Conservation (phyloP, 1,140 invertebrate species). For the Dendrolimus punctatus region DNA sequence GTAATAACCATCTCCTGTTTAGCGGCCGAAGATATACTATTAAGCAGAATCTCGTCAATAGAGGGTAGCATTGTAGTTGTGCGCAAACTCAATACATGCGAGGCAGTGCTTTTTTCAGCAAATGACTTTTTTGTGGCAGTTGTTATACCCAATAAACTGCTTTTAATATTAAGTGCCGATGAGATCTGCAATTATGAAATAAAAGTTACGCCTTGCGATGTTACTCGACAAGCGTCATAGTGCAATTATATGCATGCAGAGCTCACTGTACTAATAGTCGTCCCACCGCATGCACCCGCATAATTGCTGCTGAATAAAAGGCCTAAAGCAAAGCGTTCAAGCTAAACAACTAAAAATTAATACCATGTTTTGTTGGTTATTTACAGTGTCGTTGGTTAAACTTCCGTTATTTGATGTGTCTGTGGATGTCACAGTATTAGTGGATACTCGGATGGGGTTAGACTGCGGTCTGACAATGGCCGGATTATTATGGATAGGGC, state of each 20-base stretch:
- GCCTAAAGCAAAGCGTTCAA: slow-evolving; percentile 53
- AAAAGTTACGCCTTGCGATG: slow-evolving; percentile 53
- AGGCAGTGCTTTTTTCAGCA: slow-evolving; percentile 70
- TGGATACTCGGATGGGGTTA: slow-evolving; percentile 70
- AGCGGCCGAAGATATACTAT: slow-evolving; percentile 70
- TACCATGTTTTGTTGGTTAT: slow-evolving; percentile 71
- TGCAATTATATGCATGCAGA: slow-evolving; percentile 41
- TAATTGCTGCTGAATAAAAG: slow-evolving; percentile 26
- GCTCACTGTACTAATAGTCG: slow-evolving; percentile 27
- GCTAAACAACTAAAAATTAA: slow-evolving; percentile 66
- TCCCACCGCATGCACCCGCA: slow-evolving; percentile 21
- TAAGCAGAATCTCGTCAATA: slow-evolving; percentile 70
- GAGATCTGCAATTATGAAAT: slow-evolving; percentile 68
- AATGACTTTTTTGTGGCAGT: slow-evolving; percentile 55
- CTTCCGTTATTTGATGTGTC: slow-evolving; percentile 64
- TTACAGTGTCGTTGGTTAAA: slow-evolving; percentile 71
- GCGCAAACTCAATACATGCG: slow-evolving; percentile 71
- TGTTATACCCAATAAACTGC: slow-evolving; percentile 62
- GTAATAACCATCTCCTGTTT: slow-evolving; percentile 68
- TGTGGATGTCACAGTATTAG: slow-evolving; percentile 69
- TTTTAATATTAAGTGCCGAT: slow-evolving; percentile 67
- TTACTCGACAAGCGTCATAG: slow-evolving; percentile 38
- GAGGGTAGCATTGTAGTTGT: slow-evolving; percentile 71
- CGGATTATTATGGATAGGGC: slow-evolving; percentile 71
- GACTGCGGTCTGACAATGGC: slow-evolving; percentile 70